Percentiles rank a stretch among this genome's conserved stretches.
phyloP scores from a whole-genome alignment of 1,140 invertebrate species.

The Venustaconcha ellipsiformis region DNA sequence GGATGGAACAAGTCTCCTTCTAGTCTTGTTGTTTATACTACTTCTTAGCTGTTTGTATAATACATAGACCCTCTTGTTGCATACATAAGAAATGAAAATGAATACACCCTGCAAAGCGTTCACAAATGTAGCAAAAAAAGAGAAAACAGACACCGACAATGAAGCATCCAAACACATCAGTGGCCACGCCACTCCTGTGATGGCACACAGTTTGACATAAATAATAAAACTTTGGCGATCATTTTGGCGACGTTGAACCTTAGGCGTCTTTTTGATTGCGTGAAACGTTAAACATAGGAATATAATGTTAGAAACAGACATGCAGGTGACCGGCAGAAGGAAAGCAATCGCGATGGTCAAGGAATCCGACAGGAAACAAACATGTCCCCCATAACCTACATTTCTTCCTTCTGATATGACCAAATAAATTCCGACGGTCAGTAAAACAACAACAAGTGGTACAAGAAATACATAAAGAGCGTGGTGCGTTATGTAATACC shows the following conservation, averaged over 20 bases:
- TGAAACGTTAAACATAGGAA: conserved; percentile 12
- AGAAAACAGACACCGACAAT: conserved; percentile 4
- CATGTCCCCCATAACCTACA: conserved; percentile 5
- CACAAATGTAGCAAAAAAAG: conserved; percentile 6
- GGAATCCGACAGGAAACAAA: conserved; percentile 13
- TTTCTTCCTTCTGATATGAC: background rate
- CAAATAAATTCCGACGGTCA: background rate
- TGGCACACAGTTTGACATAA: conserved; percentile 19
- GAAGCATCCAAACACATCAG: conserved; percentile 12
- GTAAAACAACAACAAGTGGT: background rate
- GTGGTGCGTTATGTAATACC: background rate
- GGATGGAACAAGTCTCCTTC: no score
- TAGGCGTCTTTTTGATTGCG: conserved; percentile 10
- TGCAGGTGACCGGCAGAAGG: conserved; percentile 1
- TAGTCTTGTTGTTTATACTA: no score
- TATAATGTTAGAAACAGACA: conserved; percentile 4
- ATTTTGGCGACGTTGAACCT: conserved; percentile 1
- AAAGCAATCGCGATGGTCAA: conserved; percentile 1
- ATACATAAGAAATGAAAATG: conserved; percentile 19
- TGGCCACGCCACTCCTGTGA: conserved; percentile 19
- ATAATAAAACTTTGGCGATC: conserved; percentile 1
- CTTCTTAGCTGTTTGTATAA: conserved; percentile 4
- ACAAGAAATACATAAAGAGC: conserved; percentile 1
- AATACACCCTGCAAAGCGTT: conserved; percentile 20
- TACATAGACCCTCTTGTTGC: conserved; percentile 8